These are phyloP conservation scores for Hippolais icterina DNA, from an alignment of 2,113 vertebrate species.

Conservation along the genomic window DNA sequence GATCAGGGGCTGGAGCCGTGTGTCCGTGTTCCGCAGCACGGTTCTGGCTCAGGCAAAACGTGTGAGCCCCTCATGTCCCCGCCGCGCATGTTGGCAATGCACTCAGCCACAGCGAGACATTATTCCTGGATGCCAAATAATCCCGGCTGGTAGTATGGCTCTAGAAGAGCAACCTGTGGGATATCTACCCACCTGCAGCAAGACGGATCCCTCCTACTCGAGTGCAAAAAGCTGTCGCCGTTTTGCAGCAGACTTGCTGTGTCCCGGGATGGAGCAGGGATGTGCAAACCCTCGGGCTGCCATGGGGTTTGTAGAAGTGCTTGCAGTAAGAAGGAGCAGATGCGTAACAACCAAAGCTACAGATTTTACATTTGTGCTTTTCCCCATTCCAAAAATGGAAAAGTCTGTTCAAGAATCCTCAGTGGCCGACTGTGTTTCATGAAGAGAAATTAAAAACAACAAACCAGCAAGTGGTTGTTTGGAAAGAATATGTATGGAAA, in stretches of 20 bases:
- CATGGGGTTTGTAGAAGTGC: neutral
- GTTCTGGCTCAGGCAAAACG: rapidly evolving
- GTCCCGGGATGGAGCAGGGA: neutral
- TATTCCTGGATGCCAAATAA: neutral
- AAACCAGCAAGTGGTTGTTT: neutral
- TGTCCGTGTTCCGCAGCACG: neutral
- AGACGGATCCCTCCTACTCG: neutral
- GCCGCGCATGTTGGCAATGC: rapidly evolving
- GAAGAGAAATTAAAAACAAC: neutral
- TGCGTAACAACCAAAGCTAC: neutral
- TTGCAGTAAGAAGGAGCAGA: neutral
- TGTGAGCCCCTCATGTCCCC: rapidly evolving
- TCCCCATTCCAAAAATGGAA: neutral
- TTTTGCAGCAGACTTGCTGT: rapidly evolving
- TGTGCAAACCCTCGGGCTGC: neutral
- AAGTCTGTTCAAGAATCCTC: neutral
- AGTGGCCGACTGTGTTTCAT: neutral
- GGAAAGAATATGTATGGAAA: neutral
- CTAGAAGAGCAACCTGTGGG: neutral
- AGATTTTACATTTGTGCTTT: neutral
- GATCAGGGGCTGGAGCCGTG: neutral
- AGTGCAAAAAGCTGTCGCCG: rapidly evolving
- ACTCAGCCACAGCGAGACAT: rapidly evolving
- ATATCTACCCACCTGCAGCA: neutral
- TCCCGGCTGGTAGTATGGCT: neutral